Base-by-base conservation (phyloP, 2,113 vertebrate species). In the Micronisus gabar region DNA sequence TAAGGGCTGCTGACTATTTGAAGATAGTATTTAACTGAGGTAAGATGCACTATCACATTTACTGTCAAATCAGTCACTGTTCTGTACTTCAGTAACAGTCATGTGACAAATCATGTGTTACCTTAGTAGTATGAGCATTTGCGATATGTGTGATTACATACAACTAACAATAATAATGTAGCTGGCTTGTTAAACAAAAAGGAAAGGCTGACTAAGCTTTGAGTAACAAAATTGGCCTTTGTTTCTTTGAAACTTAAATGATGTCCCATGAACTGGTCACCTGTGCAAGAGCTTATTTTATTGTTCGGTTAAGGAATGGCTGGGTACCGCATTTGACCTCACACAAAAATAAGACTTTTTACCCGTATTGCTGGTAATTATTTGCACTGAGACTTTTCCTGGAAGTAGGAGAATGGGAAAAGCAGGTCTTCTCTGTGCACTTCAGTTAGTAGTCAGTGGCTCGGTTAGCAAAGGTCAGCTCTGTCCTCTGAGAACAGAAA, bases 271-370 rank as follows among this genome's bases (percentile, higher is more conserved):
- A 83, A 36, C 41, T 30, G 43, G 8, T 93, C 45, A 59, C 29
- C 11, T 55, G 4, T 79, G 38, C 0, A 0, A 83, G 30, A 36
- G 2, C 4, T 67, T 81, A 36, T 53, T 88, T 41, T 81, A 0
- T 45, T 11, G 7, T 76, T 71, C 38, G 67, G 2, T 38, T 82
- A 53, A 67, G 55, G 30, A 58, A 32, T 27, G 88, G 17, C 15
- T 45, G 22, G 3, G 3, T 45, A 19, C 38, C 76, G 34, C 40
- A 48, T 75, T 43, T 93, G 71, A 72, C 16, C 19, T 80, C 83
- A 50, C 13, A 59, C 10, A 81, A 62, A 86, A 81, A 19, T 45
- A 71, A 63, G 21, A n/a, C 7, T n/a, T 87, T 75, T 84, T n/a
- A 48, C 8, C 67, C 14, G 22, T 56, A 67, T 40, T 88, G 13